These are phyloP conservation scores for Nanger granti DNA, from an alignment of 2,113 vertebrate species.

Conservation along the genomic window DNA sequence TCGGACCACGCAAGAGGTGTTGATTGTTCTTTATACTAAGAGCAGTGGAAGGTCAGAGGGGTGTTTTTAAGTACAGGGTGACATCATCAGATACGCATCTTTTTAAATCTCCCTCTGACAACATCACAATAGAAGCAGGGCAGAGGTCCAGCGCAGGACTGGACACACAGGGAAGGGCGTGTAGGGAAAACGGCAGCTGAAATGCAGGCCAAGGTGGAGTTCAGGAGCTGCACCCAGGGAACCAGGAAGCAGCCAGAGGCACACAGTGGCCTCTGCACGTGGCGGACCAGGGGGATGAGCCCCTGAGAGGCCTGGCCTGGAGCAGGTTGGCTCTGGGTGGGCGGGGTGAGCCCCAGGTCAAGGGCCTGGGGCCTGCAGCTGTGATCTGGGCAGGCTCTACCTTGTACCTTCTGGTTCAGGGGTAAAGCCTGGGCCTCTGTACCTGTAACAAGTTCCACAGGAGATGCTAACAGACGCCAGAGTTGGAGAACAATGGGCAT, in stretches of 20 bases:
- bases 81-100: not conserved
- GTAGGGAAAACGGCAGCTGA: not conserved
- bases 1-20: not conserved
- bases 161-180: not conserved
- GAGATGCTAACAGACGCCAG: not conserved
- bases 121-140: slow-evolving; percentile 16
- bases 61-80: not conserved
- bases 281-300: not conserved
- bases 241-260: not conserved
- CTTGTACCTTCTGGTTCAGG: not conserved
- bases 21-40: not conserved
- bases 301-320: not conserved
- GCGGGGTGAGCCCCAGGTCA: not conserved
- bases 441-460: not conserved
- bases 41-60: not conserved
- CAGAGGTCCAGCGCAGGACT: not conserved
- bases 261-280: not conserved
- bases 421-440: not conserved
- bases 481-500: slow-evolving; percentile 9
- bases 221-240: not conserved
- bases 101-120: not conserved
- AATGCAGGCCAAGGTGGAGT: not conserved
- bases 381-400: not conserved
- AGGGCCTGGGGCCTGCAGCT: not conserved
- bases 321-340: not conserved